phyloP scores from a whole-genome alignment of 2,888 invertebrate genomes.

The Ceramica pisi region DNA sequence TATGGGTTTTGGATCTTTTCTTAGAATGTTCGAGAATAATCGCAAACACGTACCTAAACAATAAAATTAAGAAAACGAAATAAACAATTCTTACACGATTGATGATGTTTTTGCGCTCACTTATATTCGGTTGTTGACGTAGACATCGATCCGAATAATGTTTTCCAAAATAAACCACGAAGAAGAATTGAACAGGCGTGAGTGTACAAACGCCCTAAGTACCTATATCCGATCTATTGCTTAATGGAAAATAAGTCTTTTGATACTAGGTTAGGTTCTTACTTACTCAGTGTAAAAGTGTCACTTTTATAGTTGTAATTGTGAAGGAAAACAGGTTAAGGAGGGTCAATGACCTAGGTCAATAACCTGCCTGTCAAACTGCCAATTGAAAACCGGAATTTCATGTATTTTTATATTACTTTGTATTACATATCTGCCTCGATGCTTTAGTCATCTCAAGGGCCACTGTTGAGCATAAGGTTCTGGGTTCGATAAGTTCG shows the following conservation, averaged over 20 bases:
- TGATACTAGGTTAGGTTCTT: neutral
- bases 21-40: neutral
- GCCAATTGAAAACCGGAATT: neutral
- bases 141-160: no score
- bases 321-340: no score
- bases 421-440: no score
- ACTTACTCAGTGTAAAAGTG: neutral
- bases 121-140: no score
- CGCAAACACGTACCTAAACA: neutral
- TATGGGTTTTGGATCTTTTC: no score
- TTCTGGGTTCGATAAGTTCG: neutral
- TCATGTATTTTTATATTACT: neutral
- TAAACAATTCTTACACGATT: no score
- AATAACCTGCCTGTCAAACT: neutral
- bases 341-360: neutral
- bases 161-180: no score
- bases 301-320: neutral
- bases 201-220: neutral
- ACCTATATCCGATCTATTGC: no score
- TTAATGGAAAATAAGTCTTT: no score
- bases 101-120: no score
- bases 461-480: neutral
- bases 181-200: neutral
- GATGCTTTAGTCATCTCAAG: neutral
- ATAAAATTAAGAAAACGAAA: no score